phyloP scores from a whole-genome alignment of 2,888 invertebrate species.

The Suillia variegata region DNA sequence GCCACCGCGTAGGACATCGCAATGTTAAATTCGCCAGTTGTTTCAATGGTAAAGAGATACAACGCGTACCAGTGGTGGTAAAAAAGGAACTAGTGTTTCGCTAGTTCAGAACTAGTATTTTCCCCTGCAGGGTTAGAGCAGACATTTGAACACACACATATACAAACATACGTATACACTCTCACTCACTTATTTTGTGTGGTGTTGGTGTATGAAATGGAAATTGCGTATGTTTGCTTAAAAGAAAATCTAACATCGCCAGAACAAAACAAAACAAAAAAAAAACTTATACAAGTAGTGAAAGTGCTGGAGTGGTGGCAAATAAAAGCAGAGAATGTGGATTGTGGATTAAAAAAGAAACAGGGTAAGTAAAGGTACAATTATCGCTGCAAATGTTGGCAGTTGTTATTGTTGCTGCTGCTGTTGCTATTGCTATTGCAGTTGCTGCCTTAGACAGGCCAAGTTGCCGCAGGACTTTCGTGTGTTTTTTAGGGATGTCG shows the following conservation, averaged over 20 bases:
- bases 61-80: too few species aligned
- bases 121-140: too few species aligned
- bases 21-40: too few species aligned
- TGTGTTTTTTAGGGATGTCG: too few species aligned
- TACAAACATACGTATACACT: slow-evolving; percentile 15
- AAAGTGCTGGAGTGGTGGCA: slow-evolving; percentile 17
- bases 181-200: slow-evolving; percentile 2
- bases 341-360: not conserved
- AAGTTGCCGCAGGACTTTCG: not conserved
- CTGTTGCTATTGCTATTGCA: slow-evolving; percentile 10
- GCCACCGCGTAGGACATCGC: too few species aligned
- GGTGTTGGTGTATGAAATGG: slow-evolving; percentile 32
- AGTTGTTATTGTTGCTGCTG: slow-evolving; percentile 13
- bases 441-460: slow-evolving; percentile 5
- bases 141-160: slow-evolving; percentile 26
- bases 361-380: too few species aligned
- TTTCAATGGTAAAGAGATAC: too few species aligned
- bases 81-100: too few species aligned
- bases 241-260: slow-evolving; percentile 10
- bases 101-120: too few species aligned
- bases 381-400: slow-evolving; percentile 14
- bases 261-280: not conserved
- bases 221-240: slow-evolving; percentile 42
- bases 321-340: slow-evolving; percentile 12
- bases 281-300: slow-evolving; percentile 1